Base-by-base conservation (phyloP, 2,888 invertebrate genomes). In the Torymus tubicola region DNA sequence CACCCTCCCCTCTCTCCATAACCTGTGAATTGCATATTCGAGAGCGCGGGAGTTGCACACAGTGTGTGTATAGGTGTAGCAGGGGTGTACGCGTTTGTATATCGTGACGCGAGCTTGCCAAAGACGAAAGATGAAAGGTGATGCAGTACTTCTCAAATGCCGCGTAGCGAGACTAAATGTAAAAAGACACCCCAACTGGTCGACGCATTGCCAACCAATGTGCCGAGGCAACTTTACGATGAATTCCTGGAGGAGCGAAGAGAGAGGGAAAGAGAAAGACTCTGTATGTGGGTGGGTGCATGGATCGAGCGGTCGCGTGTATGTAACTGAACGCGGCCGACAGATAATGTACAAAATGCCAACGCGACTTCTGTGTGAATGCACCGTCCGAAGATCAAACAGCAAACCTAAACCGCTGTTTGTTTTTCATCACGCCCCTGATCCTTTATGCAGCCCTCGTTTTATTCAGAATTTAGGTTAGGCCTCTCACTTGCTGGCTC, bases 351-450 rank as follows among this genome's bases (percentile, higher is more conserved):
- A 72, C 63, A 81, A 42, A 86, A 85, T 84, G 84, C 84, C 84
- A 85, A 88, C 87, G 87, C 86, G 86, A 89, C n/a, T 21, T 87
- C 86, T 87, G 87, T 88, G 89, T 90, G 90, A 90, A 90, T 90
- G 88, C 87, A 84, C 87, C 85, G 86, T 82, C 87, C 90, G 87
- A 90, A 90, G 90, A 91, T 90, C 90, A 91, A 91, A 91, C 90
- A 89, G 90, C 90, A 91, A 85, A 90, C 87, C 90, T 90, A 89
- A 90, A 89, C 89, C 88, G 87, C 87, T 91, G 90, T 91, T 90
- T 90, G 90, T 90, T 90, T 90, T 90, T 90, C 90, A 90, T 90
- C 90, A 90, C 90, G 88, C 86, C 85, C 89, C 89, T 89, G 89
- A 90, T 90, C 89, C 89, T 88, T 88, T 90, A 90, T 90, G 90